These are phyloP conservation scores for Amphipoea oculea DNA, from an alignment of 2,888 invertebrate genomes.

Conservation along the genomic window DNA sequence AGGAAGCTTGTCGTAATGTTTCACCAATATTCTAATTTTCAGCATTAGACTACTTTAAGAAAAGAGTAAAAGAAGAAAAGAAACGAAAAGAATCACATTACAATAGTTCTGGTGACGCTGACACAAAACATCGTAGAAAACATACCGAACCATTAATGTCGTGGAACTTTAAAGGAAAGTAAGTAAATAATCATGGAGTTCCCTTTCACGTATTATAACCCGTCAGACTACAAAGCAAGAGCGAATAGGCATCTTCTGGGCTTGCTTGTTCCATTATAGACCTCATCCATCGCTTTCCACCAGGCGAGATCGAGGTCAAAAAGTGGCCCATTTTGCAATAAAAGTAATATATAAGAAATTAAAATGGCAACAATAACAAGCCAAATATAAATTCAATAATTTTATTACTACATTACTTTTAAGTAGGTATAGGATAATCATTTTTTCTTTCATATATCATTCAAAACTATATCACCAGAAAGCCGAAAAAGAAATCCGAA, in stretches of 20 bases:
- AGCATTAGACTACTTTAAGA: slow-evolving; percentile 80
- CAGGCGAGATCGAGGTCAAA: background rate
- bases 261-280: background rate
- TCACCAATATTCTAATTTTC: slow-evolving; percentile 54
- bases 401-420: background rate
- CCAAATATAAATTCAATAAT: background rate
- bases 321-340: no score
- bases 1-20: background rate
- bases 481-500: slow-evolving; percentile 77
- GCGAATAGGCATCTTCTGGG: background rate
- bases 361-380: background rate
- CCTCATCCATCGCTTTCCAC: background rate
- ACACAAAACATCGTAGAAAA: slow-evolving; percentile 68
- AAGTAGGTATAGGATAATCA: background rate
- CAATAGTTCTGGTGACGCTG: slow-evolving; percentile 81
- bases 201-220: background rate
- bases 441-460: slow-evolving; percentile 7
- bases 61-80: slow-evolving; percentile 67
- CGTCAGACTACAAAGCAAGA: background rate
- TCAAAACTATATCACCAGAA: slow-evolving; percentile 67
- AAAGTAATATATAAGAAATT: no score
- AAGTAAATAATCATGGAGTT: slow-evolving; percentile 61
- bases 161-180: slow-evolving; percentile 84
- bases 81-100: slow-evolving; percentile 64
- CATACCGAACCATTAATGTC: slow-evolving; percentile 79